Evolutionary conservation across 2,888 invertebrate genomes (phyloP).

Genomic region (Petrolisthes manimaculis): DNA sequence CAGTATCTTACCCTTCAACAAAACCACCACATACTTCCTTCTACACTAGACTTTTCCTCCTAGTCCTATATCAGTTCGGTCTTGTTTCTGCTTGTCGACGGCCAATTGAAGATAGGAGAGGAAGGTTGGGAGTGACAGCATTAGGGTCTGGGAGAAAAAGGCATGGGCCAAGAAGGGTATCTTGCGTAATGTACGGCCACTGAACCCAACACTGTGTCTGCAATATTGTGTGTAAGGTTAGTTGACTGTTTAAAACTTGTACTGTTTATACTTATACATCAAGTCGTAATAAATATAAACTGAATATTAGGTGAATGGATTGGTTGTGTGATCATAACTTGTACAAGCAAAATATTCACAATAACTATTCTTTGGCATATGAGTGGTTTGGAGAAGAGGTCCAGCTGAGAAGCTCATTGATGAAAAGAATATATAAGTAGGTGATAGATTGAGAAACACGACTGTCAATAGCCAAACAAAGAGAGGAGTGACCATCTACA

Average conservation of each 20-base stretch:
- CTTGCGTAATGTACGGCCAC: conserved; percentile 88
- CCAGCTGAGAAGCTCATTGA: too few species aligned
- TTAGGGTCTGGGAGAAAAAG: neutral
- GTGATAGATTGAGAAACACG: too few species aligned
- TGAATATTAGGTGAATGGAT: too few species aligned
- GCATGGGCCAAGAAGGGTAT: conserved; percentile 84
- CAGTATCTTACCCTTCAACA: too few species aligned
- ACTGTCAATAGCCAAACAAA: neutral
- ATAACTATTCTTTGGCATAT: too few species aligned
- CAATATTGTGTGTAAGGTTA: neutral
- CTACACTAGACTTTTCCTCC: neutral
- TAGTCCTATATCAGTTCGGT: neutral
- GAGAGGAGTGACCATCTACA: neutral
- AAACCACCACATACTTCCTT: neutral
- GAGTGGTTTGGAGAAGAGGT: too few species aligned
- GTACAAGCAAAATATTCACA: too few species aligned
- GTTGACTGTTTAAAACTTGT: too few species aligned
- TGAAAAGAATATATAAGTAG: too few species aligned
- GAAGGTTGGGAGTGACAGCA: neutral
- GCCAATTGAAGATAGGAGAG: neutral
- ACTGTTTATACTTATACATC: too few species aligned
- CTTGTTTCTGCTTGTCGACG: conserved; percentile 17
- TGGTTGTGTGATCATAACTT: too few species aligned
- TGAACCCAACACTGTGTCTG: conserved; percentile 75
- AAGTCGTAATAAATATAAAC: too few species aligned